These are phyloP conservation scores for Danio rerio DNA, from an alignment of 2,113 vertebrate species.

Conservation along the genomic window DNA sequence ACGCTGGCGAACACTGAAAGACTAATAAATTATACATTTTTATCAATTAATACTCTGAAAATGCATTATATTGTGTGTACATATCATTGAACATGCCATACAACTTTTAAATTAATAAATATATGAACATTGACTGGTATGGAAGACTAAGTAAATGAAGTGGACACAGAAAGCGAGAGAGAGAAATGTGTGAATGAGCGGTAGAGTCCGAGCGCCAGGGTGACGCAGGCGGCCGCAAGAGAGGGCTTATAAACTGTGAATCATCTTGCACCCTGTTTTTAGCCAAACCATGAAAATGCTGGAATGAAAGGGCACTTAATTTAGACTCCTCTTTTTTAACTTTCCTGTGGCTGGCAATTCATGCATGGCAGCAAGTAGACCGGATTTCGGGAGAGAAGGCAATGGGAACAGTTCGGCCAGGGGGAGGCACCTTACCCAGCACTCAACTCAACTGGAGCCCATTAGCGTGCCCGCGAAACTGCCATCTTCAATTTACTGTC, in stretches of 20 bases:
- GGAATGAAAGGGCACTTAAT: constrained; percentile 72
- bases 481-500: constrained; percentile 51
- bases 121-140: neutral
- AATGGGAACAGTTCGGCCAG: constrained; percentile 47
- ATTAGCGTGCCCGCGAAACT: constrained; percentile 48
- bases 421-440: constrained; percentile 41
- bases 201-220: constrained; percentile 57
- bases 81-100: neutral
- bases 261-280: constrained; percentile 69
- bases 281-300: constrained; percentile 71
- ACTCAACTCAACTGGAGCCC: constrained; percentile 53
- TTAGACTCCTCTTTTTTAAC: constrained; percentile 67
- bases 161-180: constrained; percentile 1
- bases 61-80: neutral
- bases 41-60: too few species aligned
- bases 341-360: constrained; percentile 66
- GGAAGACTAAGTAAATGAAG: constrained; percentile 1
- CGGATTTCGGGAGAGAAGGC: constrained; percentile 58
- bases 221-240: constrained; percentile 64
- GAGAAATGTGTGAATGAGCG: constrained; percentile 60
- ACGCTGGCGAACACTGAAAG: neutral
- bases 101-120: neutral
- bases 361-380: constrained; percentile 63
- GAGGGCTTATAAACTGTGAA: constrained; percentile 70
- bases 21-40: too few species aligned